Evolutionary conservation across 2,113 vertebrate species (phyloP).

Genomic region (Silurus meridionalis): DNA sequence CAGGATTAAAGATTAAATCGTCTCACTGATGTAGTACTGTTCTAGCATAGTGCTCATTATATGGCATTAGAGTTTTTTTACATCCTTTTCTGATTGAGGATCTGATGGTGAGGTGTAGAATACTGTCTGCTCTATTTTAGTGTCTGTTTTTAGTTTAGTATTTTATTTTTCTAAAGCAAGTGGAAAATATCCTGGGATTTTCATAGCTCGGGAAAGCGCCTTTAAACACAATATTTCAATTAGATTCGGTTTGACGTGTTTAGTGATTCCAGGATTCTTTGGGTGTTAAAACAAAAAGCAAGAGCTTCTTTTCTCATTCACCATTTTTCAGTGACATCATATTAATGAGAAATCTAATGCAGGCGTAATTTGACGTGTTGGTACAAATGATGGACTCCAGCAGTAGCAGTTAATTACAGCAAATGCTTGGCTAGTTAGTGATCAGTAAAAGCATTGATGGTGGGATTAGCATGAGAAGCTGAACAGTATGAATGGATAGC

Average conservation of each 20-base stretch:
- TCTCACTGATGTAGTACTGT: neutral
- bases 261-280: neutral
- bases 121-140: neutral
- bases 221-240: neutral
- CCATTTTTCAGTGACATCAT: neutral
- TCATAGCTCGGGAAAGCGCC: neutral
- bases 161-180: neutral
- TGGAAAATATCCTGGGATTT: neutral
- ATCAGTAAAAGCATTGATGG: neutral
- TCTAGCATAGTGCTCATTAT: neutral
- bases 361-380: neutral
- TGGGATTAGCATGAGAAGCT: neutral
- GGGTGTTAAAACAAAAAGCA: neutral
- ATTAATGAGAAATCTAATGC: neutral
- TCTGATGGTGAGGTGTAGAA: neutral
- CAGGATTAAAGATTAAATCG: constrained; percentile 19
- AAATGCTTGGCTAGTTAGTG: neutral
- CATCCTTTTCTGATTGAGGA: constrained; percentile 2
- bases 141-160: neutral
- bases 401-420: neutral
- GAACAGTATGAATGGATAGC: neutral
- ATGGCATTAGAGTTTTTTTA: neutral
- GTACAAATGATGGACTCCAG: neutral
- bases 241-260: neutral
- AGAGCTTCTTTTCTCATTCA: neutral